These are phyloP conservation scores for honey bee (Apis mellifera) DNA, from an alignment of 1,140 invertebrate genomes.

Conservation along the genomic window Amel_HAv3.1 CM009939.2:11921501-11922000, in stretches of 20 bases:
- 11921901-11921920: no score
- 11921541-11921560: constrained; percentile 33
- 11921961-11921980: no score
- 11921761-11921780: constrained; percentile 15
- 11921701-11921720: constrained; percentile 18
- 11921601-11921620: constrained; percentile 8
- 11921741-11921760: constrained; percentile 34
- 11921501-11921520: background rate
- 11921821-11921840: background rate
- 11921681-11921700: background rate
- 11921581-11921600: constrained; percentile 20
- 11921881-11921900: background rate
- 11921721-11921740: constrained; percentile 2
- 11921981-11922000: no score
- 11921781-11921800: constrained; percentile 4
- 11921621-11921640: background rate
- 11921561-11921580: background rate
- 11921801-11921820: constrained; percentile 16
- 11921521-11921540: background rate
- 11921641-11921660: background rate
- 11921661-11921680: background rate
- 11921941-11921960: background rate
- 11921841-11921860: background rate
- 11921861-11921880: background rate
- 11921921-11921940: no score